Percentiles rank a stretch among this genome's conserved stretches.
These are phyloP conservation scores for Pongo pygmaeus DNA, from an alignment of 2,113 vertebrate genomes.

Conservation along the genomic window DNA sequence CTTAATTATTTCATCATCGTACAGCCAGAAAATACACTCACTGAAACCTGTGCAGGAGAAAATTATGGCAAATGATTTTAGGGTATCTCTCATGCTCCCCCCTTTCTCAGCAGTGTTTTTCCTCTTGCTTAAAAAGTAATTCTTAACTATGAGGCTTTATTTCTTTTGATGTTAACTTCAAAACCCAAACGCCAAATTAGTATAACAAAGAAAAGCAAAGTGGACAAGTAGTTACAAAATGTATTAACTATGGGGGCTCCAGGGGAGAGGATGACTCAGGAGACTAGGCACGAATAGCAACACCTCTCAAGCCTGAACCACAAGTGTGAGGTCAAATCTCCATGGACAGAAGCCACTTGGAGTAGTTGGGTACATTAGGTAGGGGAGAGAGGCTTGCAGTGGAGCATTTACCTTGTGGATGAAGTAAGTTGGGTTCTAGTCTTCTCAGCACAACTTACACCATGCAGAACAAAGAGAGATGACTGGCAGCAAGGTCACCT, in stretches of 20 bases:
- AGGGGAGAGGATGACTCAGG: neutral
- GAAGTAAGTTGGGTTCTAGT: neutral
- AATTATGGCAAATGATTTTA: slow-evolving; percentile 4
- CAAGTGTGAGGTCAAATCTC: neutral
- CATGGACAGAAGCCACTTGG: neutral
- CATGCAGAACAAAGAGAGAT: neutral
- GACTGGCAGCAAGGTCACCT: neutral
- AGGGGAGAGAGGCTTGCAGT: neutral
- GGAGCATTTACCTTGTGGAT: neutral
- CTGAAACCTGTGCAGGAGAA: neutral
- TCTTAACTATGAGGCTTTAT: neutral
- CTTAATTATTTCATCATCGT: slow-evolving; percentile 35
- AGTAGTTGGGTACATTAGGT: neutral
- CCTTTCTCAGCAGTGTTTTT: neutral
- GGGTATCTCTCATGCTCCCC: neutral
- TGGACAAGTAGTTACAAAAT: neutral
- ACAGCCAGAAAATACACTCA: slow-evolving; percentile 5
- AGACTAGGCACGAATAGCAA: neutral
- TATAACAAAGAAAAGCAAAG: neutral
- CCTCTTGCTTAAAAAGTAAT: neutral
- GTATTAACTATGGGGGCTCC: neutral
- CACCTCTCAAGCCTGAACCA: neutral
- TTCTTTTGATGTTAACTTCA: slow-evolving; percentile 17
- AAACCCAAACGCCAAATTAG: slow-evolving; percentile 4
- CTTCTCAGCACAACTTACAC: neutral